These are phyloP conservation scores for Periplaneta americana DNA, from an alignment of 1,140 invertebrate species.

Conservation along the genomic window DNA sequence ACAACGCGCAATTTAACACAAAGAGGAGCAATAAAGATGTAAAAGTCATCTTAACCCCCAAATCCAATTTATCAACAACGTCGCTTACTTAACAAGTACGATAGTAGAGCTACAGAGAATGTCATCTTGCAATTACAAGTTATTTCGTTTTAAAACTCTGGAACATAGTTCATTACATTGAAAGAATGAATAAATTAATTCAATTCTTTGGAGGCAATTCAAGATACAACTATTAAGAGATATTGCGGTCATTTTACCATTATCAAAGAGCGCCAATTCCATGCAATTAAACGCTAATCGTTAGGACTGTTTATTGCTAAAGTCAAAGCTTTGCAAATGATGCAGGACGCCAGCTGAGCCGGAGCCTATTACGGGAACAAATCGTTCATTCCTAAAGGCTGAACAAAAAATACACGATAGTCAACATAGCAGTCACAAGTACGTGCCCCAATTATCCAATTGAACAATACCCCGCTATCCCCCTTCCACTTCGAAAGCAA, in stretches of 20 bases:
- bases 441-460: not conserved
- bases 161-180: no score
- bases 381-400: not conserved
- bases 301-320: not conserved
- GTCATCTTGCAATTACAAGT: no score
- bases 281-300: not conserved
- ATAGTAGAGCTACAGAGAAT: no score
- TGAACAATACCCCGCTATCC: not conserved
- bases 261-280: not conserved
- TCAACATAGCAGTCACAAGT: not conserved
- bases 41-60: no score
- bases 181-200: no score
- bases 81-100: no score
- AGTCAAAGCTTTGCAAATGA: not conserved
- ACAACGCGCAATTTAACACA: no score
- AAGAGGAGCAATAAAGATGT: no score
- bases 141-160: no score
- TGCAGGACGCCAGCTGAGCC: not conserved
- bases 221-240: not conserved
- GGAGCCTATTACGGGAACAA: not conserved
- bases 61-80: no score
- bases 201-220: no score
- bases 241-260: not conserved
- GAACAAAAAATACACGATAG: not conserved
- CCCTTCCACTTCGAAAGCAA: not conserved